phyloP scores from a whole-genome alignment of 2,113 vertebrate genomes.

The Mellivora capensis region DNA sequence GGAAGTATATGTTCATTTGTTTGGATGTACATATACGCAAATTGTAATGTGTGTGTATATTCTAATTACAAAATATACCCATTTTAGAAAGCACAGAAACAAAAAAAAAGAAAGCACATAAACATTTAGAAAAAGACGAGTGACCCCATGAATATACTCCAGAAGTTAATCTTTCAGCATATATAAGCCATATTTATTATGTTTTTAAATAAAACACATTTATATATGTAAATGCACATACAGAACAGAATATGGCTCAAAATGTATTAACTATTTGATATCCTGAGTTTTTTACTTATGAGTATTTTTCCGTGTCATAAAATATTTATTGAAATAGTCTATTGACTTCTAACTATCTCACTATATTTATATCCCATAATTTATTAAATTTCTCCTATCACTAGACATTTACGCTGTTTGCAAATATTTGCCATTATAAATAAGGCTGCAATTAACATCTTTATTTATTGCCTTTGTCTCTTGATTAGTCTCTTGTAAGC shows the following conservation, averaged over 20 bases:
- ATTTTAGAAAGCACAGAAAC: neutral
- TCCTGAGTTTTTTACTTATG: neutral
- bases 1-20: neutral
- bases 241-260: neutral
- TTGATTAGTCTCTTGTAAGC: conserved; percentile 12
- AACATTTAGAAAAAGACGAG: neutral
- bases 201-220: neutral
- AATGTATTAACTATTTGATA: neutral
- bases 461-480: neutral
- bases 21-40: neutral
- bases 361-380: neutral
- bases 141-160: neutral
- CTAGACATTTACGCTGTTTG: neutral
- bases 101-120: neutral
- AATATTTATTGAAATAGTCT: conserved; percentile 30
- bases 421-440: conserved; percentile 23
- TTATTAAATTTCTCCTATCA: neutral
- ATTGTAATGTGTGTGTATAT: neutral
- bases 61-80: neutral
- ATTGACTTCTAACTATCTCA: neutral
- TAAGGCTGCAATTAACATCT: conserved; percentile 2
- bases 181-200: neutral
- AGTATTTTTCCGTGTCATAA: neutral
- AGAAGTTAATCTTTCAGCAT: neutral
- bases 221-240: neutral